Evolutionary conservation across 2,888 invertebrate genomes (phyloP).

Genomic region (Stratiomys singularior): DNA sequence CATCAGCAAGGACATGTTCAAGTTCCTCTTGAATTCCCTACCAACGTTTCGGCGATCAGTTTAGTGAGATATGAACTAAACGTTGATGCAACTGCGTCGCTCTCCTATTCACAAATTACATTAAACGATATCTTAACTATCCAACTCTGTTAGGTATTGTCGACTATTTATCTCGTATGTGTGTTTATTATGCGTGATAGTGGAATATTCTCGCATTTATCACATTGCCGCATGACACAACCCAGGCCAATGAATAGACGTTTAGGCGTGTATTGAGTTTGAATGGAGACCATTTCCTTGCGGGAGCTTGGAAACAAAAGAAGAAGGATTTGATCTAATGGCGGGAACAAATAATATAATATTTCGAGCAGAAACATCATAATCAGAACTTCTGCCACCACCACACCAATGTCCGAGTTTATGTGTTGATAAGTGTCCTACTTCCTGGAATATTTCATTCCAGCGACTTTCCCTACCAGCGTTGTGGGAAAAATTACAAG

Average conservation of each 20-base stretch:
- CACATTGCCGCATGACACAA: background rate
- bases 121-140: slow-evolving; percentile 5
- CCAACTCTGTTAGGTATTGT: background rate
- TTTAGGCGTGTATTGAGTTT: background rate
- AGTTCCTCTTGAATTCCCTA: too few relatives aligned
- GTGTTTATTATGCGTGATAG: slow-evolving; percentile 38
- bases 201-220: slow-evolving; percentile 27
- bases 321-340: slow-evolving; percentile 22
- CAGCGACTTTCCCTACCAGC: background rate
- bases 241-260: slow-evolving; percentile 1
- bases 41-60: too few relatives aligned
- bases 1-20: too few relatives aligned
- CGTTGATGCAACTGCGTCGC: too few relatives aligned
- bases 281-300: background rate
- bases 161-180: slow-evolving; percentile 28
- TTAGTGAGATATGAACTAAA: too few relatives aligned
- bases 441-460: slow-evolving; percentile 10
- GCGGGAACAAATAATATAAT: slow-evolving; percentile 30
- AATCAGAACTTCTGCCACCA: slow-evolving; percentile 8
- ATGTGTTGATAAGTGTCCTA: slow-evolving; percentile 38
- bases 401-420: slow-evolving; percentile 22
- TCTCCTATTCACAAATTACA: background rate
- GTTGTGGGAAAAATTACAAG: background rate
- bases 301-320: slow-evolving; percentile 32
- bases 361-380: slow-evolving; percentile 43